Conservation (phyloP, 2,797 vertebrate genomes). For the Neomorphus geoffroyi region DNA sequence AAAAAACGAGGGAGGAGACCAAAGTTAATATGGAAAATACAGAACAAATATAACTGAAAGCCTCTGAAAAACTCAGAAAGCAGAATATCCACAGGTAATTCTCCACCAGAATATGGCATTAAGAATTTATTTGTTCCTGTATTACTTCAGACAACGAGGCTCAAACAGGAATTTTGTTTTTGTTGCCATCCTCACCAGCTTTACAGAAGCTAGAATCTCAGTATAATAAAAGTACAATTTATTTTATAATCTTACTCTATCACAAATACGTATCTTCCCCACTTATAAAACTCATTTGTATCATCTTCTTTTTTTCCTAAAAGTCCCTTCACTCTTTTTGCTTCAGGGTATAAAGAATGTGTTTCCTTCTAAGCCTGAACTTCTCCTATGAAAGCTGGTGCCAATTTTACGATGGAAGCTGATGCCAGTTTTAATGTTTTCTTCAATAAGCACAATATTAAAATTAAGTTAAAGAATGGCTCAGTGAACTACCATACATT, state of each 20-base stretch:
- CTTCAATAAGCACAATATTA: neutral
- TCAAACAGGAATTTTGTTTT: conserved; percentile 31
- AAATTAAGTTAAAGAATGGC: neutral
- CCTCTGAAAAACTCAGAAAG: conserved; percentile 8
- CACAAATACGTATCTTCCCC: conserved; percentile 35
- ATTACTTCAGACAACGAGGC: neutral
- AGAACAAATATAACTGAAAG: conserved; percentile 26
- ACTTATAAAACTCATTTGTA: conserved; percentile 41
- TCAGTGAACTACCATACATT: neutral
- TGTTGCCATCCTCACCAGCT: conserved; percentile 50
- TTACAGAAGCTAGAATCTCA: conserved; percentile 64
- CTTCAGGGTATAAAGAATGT: neutral
- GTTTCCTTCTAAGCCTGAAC: neutral
- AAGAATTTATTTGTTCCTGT: conserved; percentile 22
- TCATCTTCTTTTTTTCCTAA: neutral
- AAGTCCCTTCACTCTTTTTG: conserved; percentile 6
- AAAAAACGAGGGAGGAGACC: neutral
- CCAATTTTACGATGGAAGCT: neutral
- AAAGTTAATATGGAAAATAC: neutral
- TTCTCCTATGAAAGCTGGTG: neutral
- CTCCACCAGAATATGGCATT: conserved; percentile 12
- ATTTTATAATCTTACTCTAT: conserved; percentile 26
- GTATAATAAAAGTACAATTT: conserved; percentile 55
- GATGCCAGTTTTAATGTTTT: neutral
- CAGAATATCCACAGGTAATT: conserved; percentile 45